Evolutionary conservation across 2,888 invertebrate species (phyloP).

Genomic region (Microctonus aethiopoides): DNA sequence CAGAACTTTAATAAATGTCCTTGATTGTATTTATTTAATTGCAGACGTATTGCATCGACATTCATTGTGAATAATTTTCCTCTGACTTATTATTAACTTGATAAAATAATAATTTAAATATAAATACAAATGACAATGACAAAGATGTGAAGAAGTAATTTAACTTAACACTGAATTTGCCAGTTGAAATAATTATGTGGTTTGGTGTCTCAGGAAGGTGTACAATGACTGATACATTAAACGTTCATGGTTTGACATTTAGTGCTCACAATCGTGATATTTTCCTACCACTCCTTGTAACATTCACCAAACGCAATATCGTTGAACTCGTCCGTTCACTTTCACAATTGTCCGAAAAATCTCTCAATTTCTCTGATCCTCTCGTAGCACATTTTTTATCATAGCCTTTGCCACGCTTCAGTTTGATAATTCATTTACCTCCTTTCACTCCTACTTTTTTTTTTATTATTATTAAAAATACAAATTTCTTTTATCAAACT

Average conservation of each 20-base stretch:
- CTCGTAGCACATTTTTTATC: background rate
- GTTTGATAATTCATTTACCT: background rate
- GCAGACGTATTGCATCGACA: slow-evolving; percentile 36
- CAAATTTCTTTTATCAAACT: background rate
- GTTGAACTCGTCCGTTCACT: slow-evolving; percentile 41
- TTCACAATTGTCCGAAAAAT: slow-evolving; percentile 42
- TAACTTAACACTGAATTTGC: background rate
- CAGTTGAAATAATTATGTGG: background rate
- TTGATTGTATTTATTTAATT: slow-evolving; percentile 73
- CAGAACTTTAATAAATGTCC: slow-evolving; percentile 86
- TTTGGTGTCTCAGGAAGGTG: slow-evolving; percentile 31
- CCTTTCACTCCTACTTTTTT: background rate
- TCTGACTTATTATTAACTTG: background rate
- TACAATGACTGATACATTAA: slow-evolving; percentile 35
- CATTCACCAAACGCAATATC: slow-evolving; percentile 24
- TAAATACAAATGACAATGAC: background rate
- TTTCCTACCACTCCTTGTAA: slow-evolving; percentile 32
- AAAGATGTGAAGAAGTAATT: background rate
- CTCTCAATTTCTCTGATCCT: slow-evolving; percentile 39
- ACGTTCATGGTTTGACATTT: slow-evolving; percentile 36
- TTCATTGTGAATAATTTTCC: slow-evolving; percentile 33
- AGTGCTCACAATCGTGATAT: slow-evolving; percentile 18
- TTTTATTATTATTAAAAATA: background rate
- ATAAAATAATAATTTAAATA: background rate
- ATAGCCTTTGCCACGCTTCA: background rate